A percentile compares a stretch with the other conserved stretches of the same genome.
Conservation (phyloP, 2,888 invertebrate species). For the Ormyrus rosae region DNA sequence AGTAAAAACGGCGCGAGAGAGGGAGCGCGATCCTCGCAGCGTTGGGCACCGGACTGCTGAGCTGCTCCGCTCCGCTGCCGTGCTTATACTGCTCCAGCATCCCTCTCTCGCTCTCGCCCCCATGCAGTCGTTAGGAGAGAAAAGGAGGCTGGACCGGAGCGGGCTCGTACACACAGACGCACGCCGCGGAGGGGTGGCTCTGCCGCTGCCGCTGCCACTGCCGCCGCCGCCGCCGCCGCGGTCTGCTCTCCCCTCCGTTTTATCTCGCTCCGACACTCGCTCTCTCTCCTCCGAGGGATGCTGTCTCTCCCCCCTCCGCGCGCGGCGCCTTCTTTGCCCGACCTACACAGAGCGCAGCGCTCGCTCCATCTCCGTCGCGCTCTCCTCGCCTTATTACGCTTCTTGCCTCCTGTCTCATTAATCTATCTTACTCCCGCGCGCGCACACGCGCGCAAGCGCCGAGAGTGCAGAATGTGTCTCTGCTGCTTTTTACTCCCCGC, state of each 20-base stretch:
- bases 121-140: constrained; percentile 7
- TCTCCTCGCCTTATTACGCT: constrained; percentile 41
- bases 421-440: constrained; percentile 42
- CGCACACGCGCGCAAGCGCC: too few relatives aligned
- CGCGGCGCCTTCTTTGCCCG: neutral
- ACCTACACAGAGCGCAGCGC: constrained; percentile 10
- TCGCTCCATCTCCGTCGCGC: constrained; percentile 12
- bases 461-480: too few relatives aligned
- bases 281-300: neutral
- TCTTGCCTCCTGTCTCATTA: constrained; percentile 28
- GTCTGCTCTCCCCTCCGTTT: constrained; percentile 7
- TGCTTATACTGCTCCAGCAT: constrained; percentile 20
- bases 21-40: constrained; percentile 35
- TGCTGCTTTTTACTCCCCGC: too few relatives aligned
- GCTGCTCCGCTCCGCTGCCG: constrained; percentile 9
- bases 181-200: neutral
- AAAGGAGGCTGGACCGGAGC: neutral
- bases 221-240: too few relatives aligned
- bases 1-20: neutral
- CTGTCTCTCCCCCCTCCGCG: constrained; percentile 9
- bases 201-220: too few relatives aligned
- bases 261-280: constrained; percentile 40
- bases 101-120: neutral
- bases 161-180: constrained; percentile 5
- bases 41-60: constrained; percentile 47